phyloP scores from a whole-genome alignment of 2,797 vertebrate species.

The Rhabdophis nuchalis region DNA sequence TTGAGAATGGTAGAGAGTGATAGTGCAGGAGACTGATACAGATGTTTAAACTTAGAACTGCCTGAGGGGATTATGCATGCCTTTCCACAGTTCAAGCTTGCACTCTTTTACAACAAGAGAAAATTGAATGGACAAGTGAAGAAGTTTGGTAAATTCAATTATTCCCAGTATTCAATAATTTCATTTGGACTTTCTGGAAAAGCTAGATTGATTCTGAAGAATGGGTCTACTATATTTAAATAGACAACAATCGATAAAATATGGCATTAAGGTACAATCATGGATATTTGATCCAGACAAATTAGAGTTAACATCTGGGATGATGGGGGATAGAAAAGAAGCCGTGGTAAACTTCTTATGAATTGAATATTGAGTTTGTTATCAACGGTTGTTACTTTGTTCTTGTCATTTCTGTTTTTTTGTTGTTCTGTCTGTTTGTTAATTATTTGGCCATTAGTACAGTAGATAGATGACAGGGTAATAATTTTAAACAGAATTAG shows the following conservation, averaged over 20 bases:
- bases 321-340: background rate
- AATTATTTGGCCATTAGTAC: background rate
- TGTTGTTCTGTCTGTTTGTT: background rate
- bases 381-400: background rate
- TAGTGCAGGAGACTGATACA: background rate
- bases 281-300: background rate
- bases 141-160: background rate
- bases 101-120: background rate
- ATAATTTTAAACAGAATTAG: background rate
- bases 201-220: background rate
- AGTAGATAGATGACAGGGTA: background rate
- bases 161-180: too few relatives aligned
- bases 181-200: background rate
- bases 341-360: background rate
- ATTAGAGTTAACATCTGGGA: background rate
- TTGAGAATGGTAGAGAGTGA: background rate
- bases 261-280: background rate
- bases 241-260: background rate
- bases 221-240: background rate
- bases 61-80: background rate
- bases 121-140: background rate
- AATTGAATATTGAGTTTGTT: background rate
- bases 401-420: background rate
- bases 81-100: background rate
- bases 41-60: background rate